Conservation (phyloP, 2,113 vertebrate genomes). For the Arvicanthis niloticus region DNA sequence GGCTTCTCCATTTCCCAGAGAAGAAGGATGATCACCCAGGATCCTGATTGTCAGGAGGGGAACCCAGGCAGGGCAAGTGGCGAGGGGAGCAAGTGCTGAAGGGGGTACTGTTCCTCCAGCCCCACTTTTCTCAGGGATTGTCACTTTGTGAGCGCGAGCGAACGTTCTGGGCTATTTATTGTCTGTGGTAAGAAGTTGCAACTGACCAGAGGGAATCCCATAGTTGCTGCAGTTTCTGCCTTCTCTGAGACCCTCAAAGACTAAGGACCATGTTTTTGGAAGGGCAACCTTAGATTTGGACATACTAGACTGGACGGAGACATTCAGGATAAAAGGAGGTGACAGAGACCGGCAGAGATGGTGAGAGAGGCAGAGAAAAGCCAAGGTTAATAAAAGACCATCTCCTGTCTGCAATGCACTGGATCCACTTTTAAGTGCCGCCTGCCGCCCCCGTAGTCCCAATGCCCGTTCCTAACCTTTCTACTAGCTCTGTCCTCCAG, state of each 20-base stretch:
- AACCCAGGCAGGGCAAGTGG: not conserved
- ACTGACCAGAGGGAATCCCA: not conserved
- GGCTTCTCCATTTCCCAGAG: not conserved
- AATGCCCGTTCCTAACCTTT: not conserved
- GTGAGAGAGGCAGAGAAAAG: conserved; percentile 2
- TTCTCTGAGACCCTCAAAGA: not conserved
- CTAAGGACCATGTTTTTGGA: conserved; percentile 30
- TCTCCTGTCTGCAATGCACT: not conserved
- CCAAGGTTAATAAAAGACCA: not conserved
- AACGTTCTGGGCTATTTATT: not conserved
- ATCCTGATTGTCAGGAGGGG: not conserved
- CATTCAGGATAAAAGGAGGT: conserved; percentile 7
- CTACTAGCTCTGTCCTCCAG: conserved; percentile 14
- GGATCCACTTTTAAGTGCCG: not conserved
- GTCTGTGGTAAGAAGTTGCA: conserved; percentile 1
- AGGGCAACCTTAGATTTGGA: not conserved
- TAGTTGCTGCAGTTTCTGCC: not conserved
- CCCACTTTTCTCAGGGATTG: not conserved
- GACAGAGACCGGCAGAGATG: not conserved
- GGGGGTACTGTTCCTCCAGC: not conserved
- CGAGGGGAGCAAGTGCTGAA: not conserved
- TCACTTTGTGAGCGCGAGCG: not conserved
- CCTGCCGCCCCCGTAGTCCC: not conserved
- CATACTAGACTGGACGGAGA: conserved; percentile 28
- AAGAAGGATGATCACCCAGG: not conserved